phyloP scores from a whole-genome alignment of 2,888 invertebrate species.

The Blastobasis adustella region DNA sequence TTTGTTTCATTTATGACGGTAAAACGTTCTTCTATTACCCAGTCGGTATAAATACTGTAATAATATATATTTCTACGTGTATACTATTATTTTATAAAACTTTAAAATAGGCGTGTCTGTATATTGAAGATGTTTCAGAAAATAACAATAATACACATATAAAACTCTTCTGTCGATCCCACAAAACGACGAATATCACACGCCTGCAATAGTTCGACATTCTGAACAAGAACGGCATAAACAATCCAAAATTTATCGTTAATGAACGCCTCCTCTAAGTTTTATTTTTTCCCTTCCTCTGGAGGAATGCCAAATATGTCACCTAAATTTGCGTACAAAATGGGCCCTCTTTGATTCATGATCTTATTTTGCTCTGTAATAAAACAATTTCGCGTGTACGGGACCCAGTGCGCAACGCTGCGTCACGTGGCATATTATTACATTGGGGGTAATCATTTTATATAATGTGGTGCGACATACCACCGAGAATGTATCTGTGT shows the following conservation, averaged over 20 bases:
- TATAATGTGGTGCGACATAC: background rate
- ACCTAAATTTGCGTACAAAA: constrained; percentile 28
- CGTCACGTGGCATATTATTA: constrained; percentile 4
- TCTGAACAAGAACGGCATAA: constrained; percentile 15
- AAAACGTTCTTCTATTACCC: no score
- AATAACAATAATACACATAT: no score
- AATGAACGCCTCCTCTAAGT: constrained; percentile 22
- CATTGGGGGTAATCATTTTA: background rate
- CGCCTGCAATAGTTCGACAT: no score
- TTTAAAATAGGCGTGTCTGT: no score
- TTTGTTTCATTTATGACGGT: no score
- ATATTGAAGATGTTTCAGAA: no score
- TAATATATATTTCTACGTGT: no score
- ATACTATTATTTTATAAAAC: no score
- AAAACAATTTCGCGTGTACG: constrained; percentile 18
- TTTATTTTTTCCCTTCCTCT: constrained; percentile 25
- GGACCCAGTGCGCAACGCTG: constrained; percentile 12
- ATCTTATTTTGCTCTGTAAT: constrained; percentile 21
- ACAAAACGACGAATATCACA: no score
- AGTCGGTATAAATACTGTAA: no score
- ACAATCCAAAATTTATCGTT: constrained; percentile 22
- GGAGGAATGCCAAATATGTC: constrained; percentile 29
- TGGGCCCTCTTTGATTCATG: constrained; percentile 26
- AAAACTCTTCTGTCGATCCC: no score
- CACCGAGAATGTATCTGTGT: no score